Evolutionary conservation across 1,140 invertebrate genomes (phyloP), one percentile per base, ranked within the genome.

Genomic region (Papilio polyxenes): DNA sequence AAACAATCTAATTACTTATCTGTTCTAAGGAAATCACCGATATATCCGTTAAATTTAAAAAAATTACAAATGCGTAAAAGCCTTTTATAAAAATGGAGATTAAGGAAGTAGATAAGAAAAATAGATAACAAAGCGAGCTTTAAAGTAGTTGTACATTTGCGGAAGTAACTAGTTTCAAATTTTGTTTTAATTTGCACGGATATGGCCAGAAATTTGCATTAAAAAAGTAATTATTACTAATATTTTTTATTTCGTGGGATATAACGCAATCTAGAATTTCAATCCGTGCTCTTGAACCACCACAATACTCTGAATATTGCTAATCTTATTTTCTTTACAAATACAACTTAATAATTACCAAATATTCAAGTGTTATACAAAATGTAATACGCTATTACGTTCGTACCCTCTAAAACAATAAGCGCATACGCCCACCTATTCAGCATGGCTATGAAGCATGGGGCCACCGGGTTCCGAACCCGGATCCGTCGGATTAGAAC

Each of bases 401-500:
- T 15, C 65, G 3, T 23, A 72, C 65, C 65, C 65, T 72, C 31
- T 75, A 44, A 76, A 53, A 77, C 49, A 77, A 77, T 77, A 77
- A 11, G 3, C 4, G 49, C 75, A 51, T n/a, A 53, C 49, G 75
- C 44, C 23, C 44, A 80, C n/a, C 56, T 40, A 74, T 76, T 44
- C 53, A 51, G 23, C 40, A 31, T 31, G 40, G 7, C 40, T 72
- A 56, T 84, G 81, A 84, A 82, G 83, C 53, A 65, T 48, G 74
- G 49, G 75, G 79, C 83, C 82, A 82, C 81, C 83, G 79, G 74
- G 82, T 23, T 15, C 48, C 37, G 80, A 62, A 82, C 84, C 84
- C 84, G 84, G 81, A 85, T 85, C 84, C 82, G 78, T 23, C 23
- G 82, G 84, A 83, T 85, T 83, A 83, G 75, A 69, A 65, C 65